Percentiles rank a stretch among this genome's conserved stretches.
Conservation (phyloP, 2,888 invertebrate genomes). For the Acleris literana region DNA sequence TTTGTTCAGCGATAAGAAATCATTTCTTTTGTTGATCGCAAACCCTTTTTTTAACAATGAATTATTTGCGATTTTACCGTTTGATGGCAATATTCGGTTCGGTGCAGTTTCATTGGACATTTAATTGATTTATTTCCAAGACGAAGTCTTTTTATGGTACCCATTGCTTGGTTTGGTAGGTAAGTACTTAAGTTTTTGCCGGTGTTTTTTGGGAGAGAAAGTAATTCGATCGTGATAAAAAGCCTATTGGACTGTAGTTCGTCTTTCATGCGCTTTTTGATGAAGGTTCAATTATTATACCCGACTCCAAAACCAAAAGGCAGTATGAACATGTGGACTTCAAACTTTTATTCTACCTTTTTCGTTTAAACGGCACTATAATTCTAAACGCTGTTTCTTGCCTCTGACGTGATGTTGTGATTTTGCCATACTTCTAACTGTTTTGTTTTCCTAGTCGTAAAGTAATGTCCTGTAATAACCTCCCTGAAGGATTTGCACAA, state of each 20-base stretch:
- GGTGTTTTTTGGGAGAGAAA: slow-evolving; percentile 29
- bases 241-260: neutral
- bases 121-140: slow-evolving; percentile 36
- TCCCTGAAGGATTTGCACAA: no score
- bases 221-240: slow-evolving; percentile 20
- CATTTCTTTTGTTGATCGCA: neutral
- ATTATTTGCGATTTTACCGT: slow-evolving; percentile 37
- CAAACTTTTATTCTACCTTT: no score
- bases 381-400: no score
- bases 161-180: slow-evolving; percentile 18
- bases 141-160: slow-evolving; percentile 33
- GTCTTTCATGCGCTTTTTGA: neutral
- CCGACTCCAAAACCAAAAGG: no score
- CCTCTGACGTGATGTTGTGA: no score
- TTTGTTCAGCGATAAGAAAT: slow-evolving; percentile 19
- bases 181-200: slow-evolving; percentile 18
- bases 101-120: slow-evolving; percentile 31
- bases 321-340: no score
- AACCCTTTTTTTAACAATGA: slow-evolving; percentile 36
- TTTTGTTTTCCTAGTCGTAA: no score
- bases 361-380: no score
- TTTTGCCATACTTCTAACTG: no score
- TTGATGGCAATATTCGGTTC: slow-evolving; percentile 31
- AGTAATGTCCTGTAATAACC: no score
- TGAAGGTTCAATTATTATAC: neutral